These are phyloP conservation scores for Cebus imitator DNA, from an alignment of 2,113 vertebrate species.

Conservation along the genomic window DNA sequence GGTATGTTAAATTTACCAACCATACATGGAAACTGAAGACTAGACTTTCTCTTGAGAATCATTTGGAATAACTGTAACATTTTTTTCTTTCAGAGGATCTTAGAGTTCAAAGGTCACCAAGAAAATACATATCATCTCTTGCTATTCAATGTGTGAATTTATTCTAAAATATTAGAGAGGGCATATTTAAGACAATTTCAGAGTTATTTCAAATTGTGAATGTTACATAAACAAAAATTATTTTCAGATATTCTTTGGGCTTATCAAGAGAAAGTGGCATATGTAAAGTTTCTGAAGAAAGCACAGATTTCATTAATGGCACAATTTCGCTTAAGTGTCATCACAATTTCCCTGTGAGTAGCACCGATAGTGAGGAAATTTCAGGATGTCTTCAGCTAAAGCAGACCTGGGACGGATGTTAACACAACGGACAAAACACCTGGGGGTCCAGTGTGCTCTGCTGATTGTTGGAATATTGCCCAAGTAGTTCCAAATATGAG, in stretches of 20 bases:
- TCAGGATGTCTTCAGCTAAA: not conserved
- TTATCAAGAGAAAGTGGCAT: not conserved
- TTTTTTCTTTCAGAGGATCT: not conserved
- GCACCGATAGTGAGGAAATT: not conserved
- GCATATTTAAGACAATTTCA: not conserved
- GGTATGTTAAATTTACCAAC: not conserved
- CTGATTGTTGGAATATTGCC: not conserved
- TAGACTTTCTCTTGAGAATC: not conserved
- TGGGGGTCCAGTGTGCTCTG: not conserved
- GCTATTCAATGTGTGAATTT: not conserved
- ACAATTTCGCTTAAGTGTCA: not conserved
- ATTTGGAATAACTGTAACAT: not conserved
- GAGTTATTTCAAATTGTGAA: constrained; percentile 46
- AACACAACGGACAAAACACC: not conserved
- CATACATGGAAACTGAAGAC: constrained; percentile 1
- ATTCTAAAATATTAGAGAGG: constrained; percentile 4
- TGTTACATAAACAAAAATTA: not conserved
- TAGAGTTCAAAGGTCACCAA: not conserved
- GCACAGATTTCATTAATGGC: not conserved
- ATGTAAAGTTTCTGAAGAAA: not conserved
- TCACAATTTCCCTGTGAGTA: not conserved
- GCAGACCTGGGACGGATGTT: not conserved
- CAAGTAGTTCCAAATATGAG: not conserved
- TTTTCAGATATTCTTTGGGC: not conserved
- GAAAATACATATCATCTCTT: not conserved